A percentile compares a stretch with the other conserved stretches of the same genome.
Conservation (phyloP, 2,888 invertebrate species). For the Ptilodon capucinus region DNA sequence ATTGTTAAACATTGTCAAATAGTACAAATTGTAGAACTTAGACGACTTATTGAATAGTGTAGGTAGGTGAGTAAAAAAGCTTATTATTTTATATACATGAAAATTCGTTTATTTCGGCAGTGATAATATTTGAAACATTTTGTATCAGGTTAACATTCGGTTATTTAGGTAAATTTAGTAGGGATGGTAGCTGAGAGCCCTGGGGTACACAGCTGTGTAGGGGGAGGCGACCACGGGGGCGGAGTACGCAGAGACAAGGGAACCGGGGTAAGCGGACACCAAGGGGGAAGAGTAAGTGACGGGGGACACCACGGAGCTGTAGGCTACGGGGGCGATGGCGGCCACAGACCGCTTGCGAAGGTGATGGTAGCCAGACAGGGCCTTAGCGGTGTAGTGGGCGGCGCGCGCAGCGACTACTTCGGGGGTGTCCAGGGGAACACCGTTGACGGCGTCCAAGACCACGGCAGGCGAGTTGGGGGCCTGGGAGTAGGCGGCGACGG, state of each 20-base stretch:
- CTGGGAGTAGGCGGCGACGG: constrained; percentile 46
- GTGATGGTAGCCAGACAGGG: constrained; percentile 64
- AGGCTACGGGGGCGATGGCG: constrained; percentile 37
- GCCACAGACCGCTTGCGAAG: constrained; percentile 64
- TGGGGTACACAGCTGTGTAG: constrained; percentile 49
- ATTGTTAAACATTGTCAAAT: too few relatives aligned
- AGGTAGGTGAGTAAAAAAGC: constrained; percentile 21
- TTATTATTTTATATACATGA: constrained; percentile 1
- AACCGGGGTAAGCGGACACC: constrained; percentile 42
- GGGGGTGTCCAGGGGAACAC: constrained; percentile 76
- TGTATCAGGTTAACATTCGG: neutral
- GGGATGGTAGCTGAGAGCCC: constrained; percentile 61
- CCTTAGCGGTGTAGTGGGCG: constrained; percentile 73
- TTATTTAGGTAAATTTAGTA: constrained; percentile 40
- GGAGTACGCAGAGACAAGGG: constrained; percentile 39
- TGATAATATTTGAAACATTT: constrained; percentile 1
- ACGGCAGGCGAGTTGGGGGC: constrained; percentile 71
- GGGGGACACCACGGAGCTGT: constrained; percentile 38
- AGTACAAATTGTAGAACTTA: too few relatives aligned
- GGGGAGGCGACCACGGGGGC: constrained; percentile 23
- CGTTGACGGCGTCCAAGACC: constrained; percentile 67
- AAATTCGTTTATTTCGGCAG: constrained; percentile 16
- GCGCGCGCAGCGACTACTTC: constrained; percentile 76
- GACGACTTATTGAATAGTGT: neutral
- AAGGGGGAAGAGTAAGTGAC: constrained; percentile 39